Evolutionary conservation across 2,113 vertebrate species (phyloP).

Genomic region (Castor canadensis): DNA sequence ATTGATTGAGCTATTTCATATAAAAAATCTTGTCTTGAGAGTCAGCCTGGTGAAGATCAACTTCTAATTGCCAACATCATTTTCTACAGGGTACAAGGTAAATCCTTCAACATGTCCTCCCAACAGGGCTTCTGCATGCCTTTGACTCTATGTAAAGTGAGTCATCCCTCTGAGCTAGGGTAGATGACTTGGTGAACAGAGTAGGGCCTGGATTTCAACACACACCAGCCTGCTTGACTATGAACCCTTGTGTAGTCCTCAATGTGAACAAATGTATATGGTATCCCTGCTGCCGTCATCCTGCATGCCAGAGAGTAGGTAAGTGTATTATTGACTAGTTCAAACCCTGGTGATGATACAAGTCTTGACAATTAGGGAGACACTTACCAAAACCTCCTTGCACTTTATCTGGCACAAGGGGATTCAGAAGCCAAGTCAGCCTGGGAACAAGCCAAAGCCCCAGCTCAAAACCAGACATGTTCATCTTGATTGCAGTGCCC

Average conservation of each 20-base stretch:
- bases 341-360: not conserved
- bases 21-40: not conserved
- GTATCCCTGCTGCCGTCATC: not conserved
- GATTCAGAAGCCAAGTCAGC: not conserved
- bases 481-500: constrained; percentile 6
- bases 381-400: constrained; percentile 24
- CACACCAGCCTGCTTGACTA: not conserved
- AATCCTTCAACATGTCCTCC: not conserved
- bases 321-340: not conserved
- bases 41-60: not conserved
- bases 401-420: not conserved
- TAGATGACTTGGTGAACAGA: not conserved
- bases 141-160: not conserved
- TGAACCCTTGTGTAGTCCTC: not conserved
- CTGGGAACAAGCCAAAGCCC: constrained; percentile 8
- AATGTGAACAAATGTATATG: not conserved
- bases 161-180: not conserved
- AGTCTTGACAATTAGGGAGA: not conserved
- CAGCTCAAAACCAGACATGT: not conserved
- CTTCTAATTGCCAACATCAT: not conserved
- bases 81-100: not conserved
- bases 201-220: not conserved
- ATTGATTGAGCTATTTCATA: not conserved
- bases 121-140: not conserved
- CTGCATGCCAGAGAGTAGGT: not conserved